Conservation (phyloP, 2,888 invertebrate species). For the Harpalus rufipes region DNA sequence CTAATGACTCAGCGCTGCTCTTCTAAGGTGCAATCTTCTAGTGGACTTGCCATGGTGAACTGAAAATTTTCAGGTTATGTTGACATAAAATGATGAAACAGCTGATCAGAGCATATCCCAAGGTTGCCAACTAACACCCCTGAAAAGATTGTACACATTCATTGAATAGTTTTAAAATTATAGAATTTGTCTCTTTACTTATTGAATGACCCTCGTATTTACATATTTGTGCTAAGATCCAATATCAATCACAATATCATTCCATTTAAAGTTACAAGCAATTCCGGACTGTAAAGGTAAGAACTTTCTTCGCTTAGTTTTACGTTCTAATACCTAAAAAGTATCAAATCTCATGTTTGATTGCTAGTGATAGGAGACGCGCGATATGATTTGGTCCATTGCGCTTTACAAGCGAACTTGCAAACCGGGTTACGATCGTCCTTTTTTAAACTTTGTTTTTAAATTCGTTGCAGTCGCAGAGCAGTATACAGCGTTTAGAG, state of each 20-base stretch:
- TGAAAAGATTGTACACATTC: too few relatives aligned
- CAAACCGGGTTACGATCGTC: slow-evolving; percentile 39
- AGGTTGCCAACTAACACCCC: too few relatives aligned
- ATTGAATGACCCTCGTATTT: too few relatives aligned
- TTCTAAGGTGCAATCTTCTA: too few relatives aligned
- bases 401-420: slow-evolving; percentile 28
- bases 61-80: too few relatives aligned
- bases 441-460: slow-evolving; percentile 40
- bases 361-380: slow-evolving; percentile 10
- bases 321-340: neutral
- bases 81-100: too few relatives aligned
- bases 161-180: too few relatives aligned
- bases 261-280: neutral
- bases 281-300: neutral
- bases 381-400: slow-evolving; percentile 22
- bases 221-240: neutral
- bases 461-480: slow-evolving; percentile 38
- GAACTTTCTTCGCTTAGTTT: neutral
- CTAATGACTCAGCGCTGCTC: too few relatives aligned
- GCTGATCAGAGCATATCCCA: too few relatives aligned
- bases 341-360: slow-evolving; percentile 1
- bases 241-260: neutral
- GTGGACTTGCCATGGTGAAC: too few relatives aligned
- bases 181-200: too few relatives aligned
- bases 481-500: slow-evolving; percentile 15